Evolutionary conservation across 2,797 vertebrate species (phyloP).

Genomic region (Furcifer pardalis): DNA sequence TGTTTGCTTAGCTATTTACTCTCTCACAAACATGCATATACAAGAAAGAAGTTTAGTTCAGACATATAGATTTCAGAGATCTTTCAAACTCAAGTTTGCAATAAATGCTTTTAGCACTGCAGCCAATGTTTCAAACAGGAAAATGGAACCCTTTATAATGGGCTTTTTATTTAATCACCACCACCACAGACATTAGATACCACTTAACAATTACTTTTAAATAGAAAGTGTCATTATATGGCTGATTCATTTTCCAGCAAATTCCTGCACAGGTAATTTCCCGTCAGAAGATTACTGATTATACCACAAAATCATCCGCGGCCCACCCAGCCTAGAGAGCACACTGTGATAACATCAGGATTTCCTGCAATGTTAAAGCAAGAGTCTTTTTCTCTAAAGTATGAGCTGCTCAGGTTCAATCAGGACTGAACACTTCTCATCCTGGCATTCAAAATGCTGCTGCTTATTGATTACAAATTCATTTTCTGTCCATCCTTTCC

Average conservation of each 20-base stretch:
- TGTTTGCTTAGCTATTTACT: too few relatives aligned
- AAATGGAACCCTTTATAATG: slow-evolving; percentile 37
- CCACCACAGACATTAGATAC: slow-evolving; percentile 22
- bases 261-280: slow-evolving; percentile 28
- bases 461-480: neutral
- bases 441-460: neutral
- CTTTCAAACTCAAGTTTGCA: neutral
- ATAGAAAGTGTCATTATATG: slow-evolving; percentile 17
- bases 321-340: neutral
- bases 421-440: neutral
- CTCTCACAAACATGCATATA: too few relatives aligned
- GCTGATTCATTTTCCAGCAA: slow-evolving; percentile 38
- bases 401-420: neutral
- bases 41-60: neutral
- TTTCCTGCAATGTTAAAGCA: neutral
- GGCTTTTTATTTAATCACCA: slow-evolving; percentile 32
- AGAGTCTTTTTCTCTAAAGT: neutral
- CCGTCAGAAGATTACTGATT: slow-evolving; percentile 13
- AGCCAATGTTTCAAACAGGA: slow-evolving; percentile 38
- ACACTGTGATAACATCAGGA: neutral
- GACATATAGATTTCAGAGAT: neutral
- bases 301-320: neutral
- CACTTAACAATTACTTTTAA: slow-evolving; percentile 28
- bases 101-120: slow-evolving; percentile 21
- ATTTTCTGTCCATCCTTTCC: neutral